Percentiles rank a stretch among this genome's conserved stretches.
Evolutionary conservation across 2,797 vertebrate genomes (phyloP).

Genomic region (Clarias fuscus): DNA sequence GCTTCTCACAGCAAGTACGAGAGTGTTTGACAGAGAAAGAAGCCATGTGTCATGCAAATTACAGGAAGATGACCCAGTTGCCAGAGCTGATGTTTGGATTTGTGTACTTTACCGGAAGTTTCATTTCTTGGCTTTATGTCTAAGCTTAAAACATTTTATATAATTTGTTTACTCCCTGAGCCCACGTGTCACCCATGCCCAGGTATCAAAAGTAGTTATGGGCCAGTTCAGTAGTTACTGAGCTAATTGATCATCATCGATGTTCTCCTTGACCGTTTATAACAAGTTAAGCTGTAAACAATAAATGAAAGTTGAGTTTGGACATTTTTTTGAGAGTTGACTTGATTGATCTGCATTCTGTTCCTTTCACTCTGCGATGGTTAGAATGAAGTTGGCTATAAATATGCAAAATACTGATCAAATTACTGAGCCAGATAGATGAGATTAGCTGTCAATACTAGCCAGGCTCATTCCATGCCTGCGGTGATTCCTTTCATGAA

Average conservation of each 20-base stretch:
- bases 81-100: conserved; percentile 8
- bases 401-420: not conserved
- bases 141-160: not conserved
- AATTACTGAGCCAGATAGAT: not conserved
- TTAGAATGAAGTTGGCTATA: not conserved
- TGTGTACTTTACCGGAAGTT: not conserved
- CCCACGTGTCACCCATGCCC: not conserved
- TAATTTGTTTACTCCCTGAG: not conserved
- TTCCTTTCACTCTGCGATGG: not conserved
- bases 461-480: too few relatives aligned
- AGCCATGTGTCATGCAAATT: not conserved
- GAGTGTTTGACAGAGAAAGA: not conserved
- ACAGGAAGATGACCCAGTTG: conserved; percentile 35
- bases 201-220: not conserved
- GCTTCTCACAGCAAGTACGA: not conserved
- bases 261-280: not conserved
- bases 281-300: not conserved
- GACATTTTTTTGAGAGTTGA: not conserved
- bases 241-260: not conserved
- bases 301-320: not conserved
- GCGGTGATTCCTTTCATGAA: too few relatives aligned
- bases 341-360: not conserved
- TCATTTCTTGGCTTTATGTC: too few relatives aligned
- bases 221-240: not conserved
- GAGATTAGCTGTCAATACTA: too few relatives aligned